Evolutionary conservation across 2,888 invertebrate genomes (phyloP).

Genomic region (Himalopsyche tibetana): DNA sequence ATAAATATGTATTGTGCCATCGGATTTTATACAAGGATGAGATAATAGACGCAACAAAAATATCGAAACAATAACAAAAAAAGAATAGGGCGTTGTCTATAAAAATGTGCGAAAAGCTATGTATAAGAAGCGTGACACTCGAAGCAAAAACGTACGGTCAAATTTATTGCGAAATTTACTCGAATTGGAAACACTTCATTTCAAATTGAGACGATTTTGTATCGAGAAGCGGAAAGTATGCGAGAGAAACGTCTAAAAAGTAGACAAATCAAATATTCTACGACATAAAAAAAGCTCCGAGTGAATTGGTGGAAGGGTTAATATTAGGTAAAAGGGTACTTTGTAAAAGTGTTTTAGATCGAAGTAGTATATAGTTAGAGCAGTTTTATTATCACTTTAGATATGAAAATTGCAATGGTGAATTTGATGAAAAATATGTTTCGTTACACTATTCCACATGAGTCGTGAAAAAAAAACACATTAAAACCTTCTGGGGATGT

Average conservation of each 20-base stretch:
- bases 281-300: neutral
- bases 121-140: neutral
- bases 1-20: neutral
- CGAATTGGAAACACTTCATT: constrained; percentile 31
- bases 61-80: neutral
- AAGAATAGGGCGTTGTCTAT: neutral
- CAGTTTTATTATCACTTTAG: constrained; percentile 2
- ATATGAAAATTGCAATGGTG: neutral
- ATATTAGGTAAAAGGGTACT: neutral
- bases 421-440: neutral
- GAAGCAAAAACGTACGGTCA: constrained; percentile 30
- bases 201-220: constrained; percentile 32
- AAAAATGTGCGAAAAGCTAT: neutral
- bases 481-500: too few species aligned
- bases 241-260: neutral
- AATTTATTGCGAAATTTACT: constrained; percentile 27
- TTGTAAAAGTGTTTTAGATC: neutral
- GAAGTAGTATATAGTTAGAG: neutral
- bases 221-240: neutral
- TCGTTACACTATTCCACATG: neutral
- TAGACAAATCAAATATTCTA: constrained; percentile 21
- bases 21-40: neutral
- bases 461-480: too few species aligned
- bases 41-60: constrained; percentile 7
- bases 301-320: neutral